These are phyloP conservation scores for Chloropsis hardwickii DNA, from an alignment of 2,113 vertebrate genomes.

Conservation along the genomic window DNA sequence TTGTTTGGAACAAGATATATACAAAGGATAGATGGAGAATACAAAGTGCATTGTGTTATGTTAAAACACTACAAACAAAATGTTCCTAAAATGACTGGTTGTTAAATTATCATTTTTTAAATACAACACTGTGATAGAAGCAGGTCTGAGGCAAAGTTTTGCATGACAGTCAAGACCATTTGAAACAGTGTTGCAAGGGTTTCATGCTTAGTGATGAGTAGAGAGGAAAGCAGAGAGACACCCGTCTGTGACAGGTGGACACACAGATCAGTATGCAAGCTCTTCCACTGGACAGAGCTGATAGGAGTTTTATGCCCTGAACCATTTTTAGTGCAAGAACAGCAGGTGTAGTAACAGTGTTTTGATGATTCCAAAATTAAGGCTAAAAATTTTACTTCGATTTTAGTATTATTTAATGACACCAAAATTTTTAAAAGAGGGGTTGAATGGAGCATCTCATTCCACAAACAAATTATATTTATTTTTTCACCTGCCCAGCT, in stretches of 20 bases:
- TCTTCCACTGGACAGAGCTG: neutral
- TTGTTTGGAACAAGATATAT: neutral
- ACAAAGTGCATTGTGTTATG: neutral
- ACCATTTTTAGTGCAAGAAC: neutral
- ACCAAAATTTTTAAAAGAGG: neutral
- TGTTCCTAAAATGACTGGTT: neutral
- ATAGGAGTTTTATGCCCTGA: neutral
- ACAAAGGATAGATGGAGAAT: neutral
- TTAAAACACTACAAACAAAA: neutral
- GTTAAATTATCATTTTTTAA: neutral
- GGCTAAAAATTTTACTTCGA: neutral
- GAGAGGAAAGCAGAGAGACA: neutral
- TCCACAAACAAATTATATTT: accelerated
- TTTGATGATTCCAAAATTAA: neutral
- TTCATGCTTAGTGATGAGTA: neutral
- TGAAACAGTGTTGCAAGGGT: neutral
- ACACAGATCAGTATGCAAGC: neutral
- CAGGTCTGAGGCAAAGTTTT: neutral
- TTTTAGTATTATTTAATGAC: neutral
- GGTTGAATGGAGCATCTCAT: neutral
- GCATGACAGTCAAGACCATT: neutral
- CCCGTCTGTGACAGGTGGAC: neutral
- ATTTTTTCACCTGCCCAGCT: neutral
- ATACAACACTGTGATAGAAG: neutral
- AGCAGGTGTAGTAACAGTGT: neutral